Conservation (phyloP, 2,888 invertebrate species). For the Pegoplata infirma region DNA sequence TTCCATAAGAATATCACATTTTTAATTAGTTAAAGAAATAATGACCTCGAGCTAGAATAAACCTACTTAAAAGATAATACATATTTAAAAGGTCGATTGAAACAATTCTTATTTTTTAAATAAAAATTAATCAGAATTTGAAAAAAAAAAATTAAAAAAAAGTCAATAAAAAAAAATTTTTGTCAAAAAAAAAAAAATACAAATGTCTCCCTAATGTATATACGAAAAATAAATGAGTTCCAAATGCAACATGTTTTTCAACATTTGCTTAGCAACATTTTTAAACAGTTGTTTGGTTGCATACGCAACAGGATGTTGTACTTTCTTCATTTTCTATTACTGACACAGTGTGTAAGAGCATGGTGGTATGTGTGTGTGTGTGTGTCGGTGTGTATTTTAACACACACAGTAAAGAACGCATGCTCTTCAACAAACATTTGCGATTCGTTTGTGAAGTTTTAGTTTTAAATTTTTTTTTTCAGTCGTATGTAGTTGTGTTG, state of each 20-base stretch:
- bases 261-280: slow-evolving; percentile 53
- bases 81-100: too few relatives aligned
- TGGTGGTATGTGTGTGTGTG: background rate
- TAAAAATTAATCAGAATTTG: too few relatives aligned
- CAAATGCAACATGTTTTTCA: slow-evolving; percentile 11
- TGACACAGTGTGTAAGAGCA: background rate
- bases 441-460: slow-evolving; percentile 58
- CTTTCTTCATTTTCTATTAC: slow-evolving; percentile 10
- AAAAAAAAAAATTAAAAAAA: too few relatives aligned
- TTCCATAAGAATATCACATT: too few relatives aligned
- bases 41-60: too few relatives aligned
- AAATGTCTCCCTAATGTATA: too few relatives aligned
- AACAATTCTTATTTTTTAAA: too few relatives aligned
- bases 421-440: slow-evolving; percentile 63
- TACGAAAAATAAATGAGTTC: background rate
- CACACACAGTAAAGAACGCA: slow-evolving; percentile 60
- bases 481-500: slow-evolving; percentile 18
- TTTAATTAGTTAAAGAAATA: too few relatives aligned
- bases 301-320: slow-evolving; percentile 58
- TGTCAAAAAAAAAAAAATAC: too few relatives aligned
- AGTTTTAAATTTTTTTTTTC: slow-evolving; percentile 43
- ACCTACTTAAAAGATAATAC: too few relatives aligned
- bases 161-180: too few relatives aligned
- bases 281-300: background rate
- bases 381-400: slow-evolving; percentile 26